Evolutionary conservation across 2,888 invertebrate species (phyloP).

Genomic region (Melolontha melolontha): DNA sequence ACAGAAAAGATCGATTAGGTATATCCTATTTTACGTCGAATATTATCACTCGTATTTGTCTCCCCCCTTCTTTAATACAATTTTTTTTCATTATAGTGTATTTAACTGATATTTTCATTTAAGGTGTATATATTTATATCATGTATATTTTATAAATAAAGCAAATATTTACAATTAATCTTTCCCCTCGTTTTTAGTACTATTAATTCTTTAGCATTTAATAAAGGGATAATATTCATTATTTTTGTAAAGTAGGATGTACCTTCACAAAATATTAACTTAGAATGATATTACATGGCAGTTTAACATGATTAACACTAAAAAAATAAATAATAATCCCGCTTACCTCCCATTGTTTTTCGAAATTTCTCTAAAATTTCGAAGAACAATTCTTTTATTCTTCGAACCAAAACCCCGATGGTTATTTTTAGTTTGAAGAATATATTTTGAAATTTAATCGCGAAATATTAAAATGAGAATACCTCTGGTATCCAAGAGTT

Average conservation of each 20-base stretch:
- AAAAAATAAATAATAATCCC: constrained; percentile 33
- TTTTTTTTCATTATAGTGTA: no score
- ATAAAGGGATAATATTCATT: no score
- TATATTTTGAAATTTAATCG: neutral
- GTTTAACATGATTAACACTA: constrained; percentile 12
- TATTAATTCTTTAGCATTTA: no score
- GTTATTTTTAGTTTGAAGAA: constrained; percentile 20
- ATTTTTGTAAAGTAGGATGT: constrained; percentile 7
- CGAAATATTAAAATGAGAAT: neutral
- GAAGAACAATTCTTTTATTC: constrained; percentile 20
- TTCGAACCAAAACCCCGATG: constrained; percentile 20
- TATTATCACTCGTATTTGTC: no score
- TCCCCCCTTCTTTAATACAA: no score
- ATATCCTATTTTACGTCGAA: no score
- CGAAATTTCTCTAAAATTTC: constrained; percentile 14
- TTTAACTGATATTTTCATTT: neutral
- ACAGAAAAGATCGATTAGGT: no score
- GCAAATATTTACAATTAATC: no score
- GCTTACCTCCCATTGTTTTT: constrained; percentile 27
- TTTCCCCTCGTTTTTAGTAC: no score
- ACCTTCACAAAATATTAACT: neutral
- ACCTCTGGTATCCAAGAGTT: neutral
- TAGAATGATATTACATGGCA: constrained; percentile 29
- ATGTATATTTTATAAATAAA: neutral
- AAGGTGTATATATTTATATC: neutral